Percentiles rank a stretch among this genome's conserved stretches.
Evolutionary conservation across 2,113 vertebrate species (phyloP).

Genomic region (Haemorhous mexicanus): DNA sequence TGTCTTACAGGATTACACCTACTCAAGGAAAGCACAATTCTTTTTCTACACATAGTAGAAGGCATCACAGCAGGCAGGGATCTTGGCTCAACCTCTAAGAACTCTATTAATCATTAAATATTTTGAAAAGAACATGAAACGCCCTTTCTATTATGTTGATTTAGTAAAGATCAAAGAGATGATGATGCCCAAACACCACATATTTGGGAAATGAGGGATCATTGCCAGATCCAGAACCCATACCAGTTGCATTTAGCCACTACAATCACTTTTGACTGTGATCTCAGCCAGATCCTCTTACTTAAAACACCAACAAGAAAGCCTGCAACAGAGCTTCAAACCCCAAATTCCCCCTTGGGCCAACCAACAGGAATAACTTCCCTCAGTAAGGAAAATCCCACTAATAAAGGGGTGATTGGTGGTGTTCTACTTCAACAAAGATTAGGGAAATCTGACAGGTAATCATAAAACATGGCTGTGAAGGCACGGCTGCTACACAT

Average conservation of each 20-base stretch:
- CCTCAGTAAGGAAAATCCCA: neutral
- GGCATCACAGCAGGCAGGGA: neutral
- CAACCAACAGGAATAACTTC: neutral
- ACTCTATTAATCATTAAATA: neutral
- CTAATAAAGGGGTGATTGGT: neutral
- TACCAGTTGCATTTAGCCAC: neutral
- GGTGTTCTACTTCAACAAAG: neutral
- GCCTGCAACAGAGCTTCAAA: neutral
- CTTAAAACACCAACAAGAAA: neutral
- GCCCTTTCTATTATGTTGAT: neutral
- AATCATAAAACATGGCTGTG: neutral
- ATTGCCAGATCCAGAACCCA: neutral
- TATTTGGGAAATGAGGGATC: neutral
- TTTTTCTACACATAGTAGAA: neutral
- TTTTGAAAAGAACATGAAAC: slow-evolving; percentile 11
- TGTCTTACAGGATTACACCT: neutral
- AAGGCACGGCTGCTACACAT: neutral
- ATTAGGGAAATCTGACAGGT: neutral
- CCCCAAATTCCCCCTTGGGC: neutral
- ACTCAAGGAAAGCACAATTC: neutral
- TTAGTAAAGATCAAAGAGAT: neutral
- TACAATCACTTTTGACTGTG: neutral
- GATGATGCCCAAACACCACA: neutral
- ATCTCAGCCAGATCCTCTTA: neutral
- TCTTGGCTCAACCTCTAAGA: slow-evolving; percentile 9